Base-by-base conservation (phyloP, 2,113 vertebrate species). In the Spea bombifrons region DNA sequence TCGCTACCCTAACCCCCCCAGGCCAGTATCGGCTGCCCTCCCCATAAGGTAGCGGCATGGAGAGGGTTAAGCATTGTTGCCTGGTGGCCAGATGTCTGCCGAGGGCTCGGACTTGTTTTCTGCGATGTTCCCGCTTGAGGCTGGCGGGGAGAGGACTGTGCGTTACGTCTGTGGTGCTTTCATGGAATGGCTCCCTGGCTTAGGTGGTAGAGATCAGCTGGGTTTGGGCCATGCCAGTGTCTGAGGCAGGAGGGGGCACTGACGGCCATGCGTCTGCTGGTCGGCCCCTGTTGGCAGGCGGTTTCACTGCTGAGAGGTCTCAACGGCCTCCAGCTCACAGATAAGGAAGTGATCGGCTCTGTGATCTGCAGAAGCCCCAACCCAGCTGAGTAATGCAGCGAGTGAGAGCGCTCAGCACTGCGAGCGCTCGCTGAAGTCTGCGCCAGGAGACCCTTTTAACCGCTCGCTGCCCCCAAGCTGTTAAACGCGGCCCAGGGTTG, bases 281-380 rank as follows among this genome's bases (percentile, higher is more conserved):
- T 53, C 44, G 47, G 8, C 5, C 6, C 15, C 53, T 10, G 45
- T 30, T 43, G 5, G 44, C 17, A 59, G 6, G 59, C 13, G 16
- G 47, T 3, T 4, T 43, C n/a, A 13, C 4, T 1, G 4, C 4
- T 67, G 13, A 13, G 44, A 52, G 55, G 55, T 53, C 63, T 63
- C 46, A 47, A 49, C 75, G 43, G 53, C 66, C 75, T 61, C 66
- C 66, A 49, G 53, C 45, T 12, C 50, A 30, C 15, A 63, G 55
- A 77, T 77, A 77, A 77, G 75, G 75, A 70, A 69, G 52, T 76
- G 5, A 3, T 49, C 17, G 57, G 9, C 30, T 68, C 17, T 15
- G 49, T 53, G 64, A 46, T 15, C 30, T 70, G 66, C 68, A 70
- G 63, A 77, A 77, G 75, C 49, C 16, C 8, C 67, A 63, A 50